These are phyloP conservation scores for Fulica atra DNA, from an alignment of 2,113 vertebrate genomes.

Conservation along the genomic window DNA sequence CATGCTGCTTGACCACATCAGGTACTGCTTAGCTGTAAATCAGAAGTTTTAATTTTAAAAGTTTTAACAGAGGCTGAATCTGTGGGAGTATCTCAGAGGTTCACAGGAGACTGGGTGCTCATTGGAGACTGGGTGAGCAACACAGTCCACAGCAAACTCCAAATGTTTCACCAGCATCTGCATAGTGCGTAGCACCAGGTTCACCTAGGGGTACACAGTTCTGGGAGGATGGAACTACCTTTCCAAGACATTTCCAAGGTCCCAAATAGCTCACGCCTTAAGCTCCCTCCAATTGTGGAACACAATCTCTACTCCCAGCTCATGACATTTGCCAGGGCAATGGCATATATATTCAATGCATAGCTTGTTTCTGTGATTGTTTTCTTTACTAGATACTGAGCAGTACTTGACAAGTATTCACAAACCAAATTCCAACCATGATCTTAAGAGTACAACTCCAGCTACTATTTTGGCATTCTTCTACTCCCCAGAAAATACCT, in stretches of 20 bases:
- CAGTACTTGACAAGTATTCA: not conserved
- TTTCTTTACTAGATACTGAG: not conserved
- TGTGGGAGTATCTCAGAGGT: not conserved
- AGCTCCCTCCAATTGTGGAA: not conserved
- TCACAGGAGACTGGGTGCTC: not conserved
- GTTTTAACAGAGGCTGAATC: not conserved
- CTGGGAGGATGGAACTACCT: not conserved
- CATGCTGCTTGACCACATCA: rapidly evolving
- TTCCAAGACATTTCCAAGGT: not conserved
- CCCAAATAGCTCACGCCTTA: not conserved
- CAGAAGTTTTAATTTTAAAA: not conserved
- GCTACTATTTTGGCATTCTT: not conserved
- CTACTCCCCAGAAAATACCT: not conserved
- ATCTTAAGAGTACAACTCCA: not conserved
- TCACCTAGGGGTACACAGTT: not conserved
- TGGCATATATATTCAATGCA: not conserved
- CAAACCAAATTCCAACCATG: not conserved
- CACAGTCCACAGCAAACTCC: not conserved
- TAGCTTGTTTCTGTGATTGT: not conserved
- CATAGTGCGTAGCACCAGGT: not conserved
- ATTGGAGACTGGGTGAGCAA: not conserved
- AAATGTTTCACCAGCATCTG: not conserved
- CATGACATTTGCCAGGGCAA: not conserved
- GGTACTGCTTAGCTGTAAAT: not conserved
- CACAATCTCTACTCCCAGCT: not conserved